Evolutionary conservation across 2,888 invertebrate species (phyloP).

Genomic region (Notodonta ziczac): DNA sequence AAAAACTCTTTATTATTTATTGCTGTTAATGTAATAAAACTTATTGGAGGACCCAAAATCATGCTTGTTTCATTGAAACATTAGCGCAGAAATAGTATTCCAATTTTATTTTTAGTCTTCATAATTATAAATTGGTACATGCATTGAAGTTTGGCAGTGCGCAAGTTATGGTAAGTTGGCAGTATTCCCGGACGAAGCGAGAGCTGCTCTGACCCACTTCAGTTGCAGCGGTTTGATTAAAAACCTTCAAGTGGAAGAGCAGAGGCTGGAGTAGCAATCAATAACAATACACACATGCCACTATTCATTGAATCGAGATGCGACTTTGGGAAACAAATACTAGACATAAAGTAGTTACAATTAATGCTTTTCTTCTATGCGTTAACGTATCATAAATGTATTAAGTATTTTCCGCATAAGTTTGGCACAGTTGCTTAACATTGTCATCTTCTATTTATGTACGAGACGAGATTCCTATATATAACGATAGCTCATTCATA

Average conservation of each 20-base stretch:
- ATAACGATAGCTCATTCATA: not conserved
- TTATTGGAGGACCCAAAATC: too few species aligned
- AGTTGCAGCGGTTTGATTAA: slow-evolving; percentile 10
- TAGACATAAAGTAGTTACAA: too few species aligned
- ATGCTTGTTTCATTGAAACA: too few species aligned
- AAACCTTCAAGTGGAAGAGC: slow-evolving; percentile 6
- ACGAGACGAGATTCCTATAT: not conserved
- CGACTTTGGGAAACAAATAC: too few species aligned
- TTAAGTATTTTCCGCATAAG: too few species aligned
- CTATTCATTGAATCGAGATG: slow-evolving; percentile 22
- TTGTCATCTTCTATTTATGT: not conserved
- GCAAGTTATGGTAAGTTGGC: slow-evolving; percentile 47
- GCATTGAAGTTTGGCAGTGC: slow-evolving; percentile 42
- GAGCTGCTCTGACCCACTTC: slow-evolving; percentile 41
- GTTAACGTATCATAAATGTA: too few species aligned
- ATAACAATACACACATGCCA: slow-evolving; percentile 11
- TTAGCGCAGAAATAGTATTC: too few species aligned
- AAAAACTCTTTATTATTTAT: too few species aligned
- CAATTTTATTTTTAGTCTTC: not conserved
- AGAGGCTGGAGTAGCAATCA: not conserved
- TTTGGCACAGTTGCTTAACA: not conserved
- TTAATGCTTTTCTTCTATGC: too few species aligned
- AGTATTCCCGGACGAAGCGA: slow-evolving; percentile 38
- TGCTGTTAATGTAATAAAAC: too few species aligned
- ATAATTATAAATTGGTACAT: slow-evolving; percentile 24